These are phyloP conservation scores for Pheosia tremula DNA, from an alignment of 2,888 invertebrate species.

Conservation along the genomic window DNA sequence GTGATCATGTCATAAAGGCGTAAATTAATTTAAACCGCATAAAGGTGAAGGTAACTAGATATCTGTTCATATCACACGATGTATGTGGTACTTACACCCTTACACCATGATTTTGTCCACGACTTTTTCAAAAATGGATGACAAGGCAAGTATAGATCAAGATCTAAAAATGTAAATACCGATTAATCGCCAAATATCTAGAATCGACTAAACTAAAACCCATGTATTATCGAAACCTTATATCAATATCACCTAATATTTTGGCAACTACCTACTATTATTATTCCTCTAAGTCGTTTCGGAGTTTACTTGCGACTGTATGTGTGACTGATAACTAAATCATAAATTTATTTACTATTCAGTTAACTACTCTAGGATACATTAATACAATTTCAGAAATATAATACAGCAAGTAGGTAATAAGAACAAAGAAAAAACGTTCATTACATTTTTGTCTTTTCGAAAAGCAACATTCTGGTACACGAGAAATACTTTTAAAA, in stretches of 20 bases:
- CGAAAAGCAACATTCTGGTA: not conserved
- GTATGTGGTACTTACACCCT: slow-evolving; percentile 3
- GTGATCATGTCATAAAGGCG: slow-evolving; percentile 17
- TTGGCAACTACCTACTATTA: slow-evolving; percentile 36
- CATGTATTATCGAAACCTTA: slow-evolving; percentile 18
- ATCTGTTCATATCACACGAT: too few relatives aligned
- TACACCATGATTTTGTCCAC: slow-evolving; percentile 15
- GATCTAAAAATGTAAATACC: slow-evolving; percentile 27
- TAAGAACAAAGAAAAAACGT: not conserved
- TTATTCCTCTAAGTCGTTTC: slow-evolving; percentile 39
- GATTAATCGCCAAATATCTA: slow-evolving; percentile 19
- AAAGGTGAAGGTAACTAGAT: too few relatives aligned
- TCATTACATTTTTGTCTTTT: not conserved
- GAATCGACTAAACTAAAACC: slow-evolving; percentile 17
- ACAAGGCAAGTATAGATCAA: slow-evolving; percentile 45
- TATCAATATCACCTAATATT: slow-evolving; percentile 28
- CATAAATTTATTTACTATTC: slow-evolving; percentile 56
- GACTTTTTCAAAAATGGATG: slow-evolving; percentile 24
- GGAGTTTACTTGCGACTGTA: slow-evolving; percentile 53
- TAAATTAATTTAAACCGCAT: not conserved
- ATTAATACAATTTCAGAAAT: slow-evolving; percentile 9
- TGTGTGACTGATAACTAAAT: slow-evolving; percentile 44
- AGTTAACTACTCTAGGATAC: slow-evolving; percentile 37
- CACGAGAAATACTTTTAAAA: not conserved
- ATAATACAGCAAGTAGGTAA: slow-evolving; percentile 3